phyloP scores from a whole-genome alignment of 2,113 vertebrate genomes.

The Eurypyga helias region DNA sequence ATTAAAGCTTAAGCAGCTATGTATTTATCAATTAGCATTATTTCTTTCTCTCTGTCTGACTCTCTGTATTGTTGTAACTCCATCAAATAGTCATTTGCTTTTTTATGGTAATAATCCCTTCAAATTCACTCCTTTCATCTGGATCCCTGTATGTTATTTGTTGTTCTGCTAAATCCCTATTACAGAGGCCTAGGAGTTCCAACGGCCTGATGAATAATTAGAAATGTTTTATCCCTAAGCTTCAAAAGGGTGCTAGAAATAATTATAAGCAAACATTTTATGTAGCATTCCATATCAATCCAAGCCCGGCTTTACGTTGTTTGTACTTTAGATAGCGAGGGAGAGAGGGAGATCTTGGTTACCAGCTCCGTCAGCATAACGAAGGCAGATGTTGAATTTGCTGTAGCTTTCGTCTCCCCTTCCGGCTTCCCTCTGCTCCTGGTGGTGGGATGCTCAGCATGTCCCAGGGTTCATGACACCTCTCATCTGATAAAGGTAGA shows the following conservation, averaged over 20 bases:
- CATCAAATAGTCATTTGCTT: conserved; percentile 79
- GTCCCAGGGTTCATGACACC: conserved; percentile 16
- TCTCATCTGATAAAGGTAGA: conserved; percentile 36
- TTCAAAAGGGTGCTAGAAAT: conserved; percentile 85
- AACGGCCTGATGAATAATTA: conserved; percentile 80
- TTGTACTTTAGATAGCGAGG: conserved; percentile 65
- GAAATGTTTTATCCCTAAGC: conserved; percentile 82
- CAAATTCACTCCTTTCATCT: conserved; percentile 80
- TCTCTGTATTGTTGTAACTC: conserved; percentile 75
- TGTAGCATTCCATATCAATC: conserved; percentile 72
- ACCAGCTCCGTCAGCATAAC: conserved; percentile 16
- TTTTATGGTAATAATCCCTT: conserved; percentile 81
- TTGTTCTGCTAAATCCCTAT: conserved; percentile 80
- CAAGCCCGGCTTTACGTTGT: conserved; percentile 61
- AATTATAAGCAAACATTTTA: conserved; percentile 84
- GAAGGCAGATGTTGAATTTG: conserved; percentile 10
- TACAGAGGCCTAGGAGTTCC: conserved; percentile 76
- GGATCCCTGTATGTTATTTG: conserved; percentile 76
- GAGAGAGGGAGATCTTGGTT: conserved; percentile 48
- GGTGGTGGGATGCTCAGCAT: neutral
- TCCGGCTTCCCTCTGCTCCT: conserved; percentile 11
- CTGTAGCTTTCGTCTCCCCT: conserved; percentile 5
- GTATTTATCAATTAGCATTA: conserved; percentile 79
- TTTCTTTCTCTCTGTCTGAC: conserved; percentile 68
- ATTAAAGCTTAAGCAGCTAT: conserved; percentile 69